Conservation (phyloP, 2,888 invertebrate species). For the Plebejus argus region DNA sequence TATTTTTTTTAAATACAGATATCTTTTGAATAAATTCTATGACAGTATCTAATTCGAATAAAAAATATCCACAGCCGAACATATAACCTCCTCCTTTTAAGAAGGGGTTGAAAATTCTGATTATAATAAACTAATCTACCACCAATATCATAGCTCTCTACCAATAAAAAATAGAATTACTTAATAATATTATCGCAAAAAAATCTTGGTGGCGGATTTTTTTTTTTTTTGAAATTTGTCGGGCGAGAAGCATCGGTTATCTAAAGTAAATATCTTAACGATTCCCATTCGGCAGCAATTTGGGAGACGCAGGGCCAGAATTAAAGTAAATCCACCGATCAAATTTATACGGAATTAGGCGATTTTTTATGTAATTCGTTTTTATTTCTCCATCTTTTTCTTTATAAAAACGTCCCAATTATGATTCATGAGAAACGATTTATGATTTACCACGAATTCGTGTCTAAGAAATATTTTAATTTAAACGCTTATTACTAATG, state of each 20-base stretch:
- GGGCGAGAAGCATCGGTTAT: conserved; percentile 8
- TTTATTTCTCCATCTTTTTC: neutral
- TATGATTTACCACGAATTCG: neutral
- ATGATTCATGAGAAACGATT: neutral
- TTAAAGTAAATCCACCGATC: conserved; percentile 18
- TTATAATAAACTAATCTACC: neutral
- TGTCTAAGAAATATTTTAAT: neutral
- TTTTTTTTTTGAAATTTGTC: conserved; percentile 1
- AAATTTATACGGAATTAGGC: conserved; percentile 17
- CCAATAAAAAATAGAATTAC: neutral
- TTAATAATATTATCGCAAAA: neutral
- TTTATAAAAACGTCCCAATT: neutral
- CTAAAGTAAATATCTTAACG: conserved; percentile 29
- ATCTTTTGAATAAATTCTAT: too few relatives aligned
- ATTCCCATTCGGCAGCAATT: conserved; percentile 23
- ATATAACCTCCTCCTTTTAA: too few relatives aligned
- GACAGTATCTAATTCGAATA: too few relatives aligned
- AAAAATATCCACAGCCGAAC: too few relatives aligned
- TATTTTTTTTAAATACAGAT: too few relatives aligned
- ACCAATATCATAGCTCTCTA: neutral
- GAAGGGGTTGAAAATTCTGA: too few relatives aligned
- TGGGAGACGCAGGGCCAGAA: neutral
- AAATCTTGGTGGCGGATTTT: neutral
- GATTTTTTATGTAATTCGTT: conserved; percentile 15
- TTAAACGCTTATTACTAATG: neutral